phyloP scores from a whole-genome alignment of 2,113 vertebrate genomes.

The Nanorana parkeri region DNA sequence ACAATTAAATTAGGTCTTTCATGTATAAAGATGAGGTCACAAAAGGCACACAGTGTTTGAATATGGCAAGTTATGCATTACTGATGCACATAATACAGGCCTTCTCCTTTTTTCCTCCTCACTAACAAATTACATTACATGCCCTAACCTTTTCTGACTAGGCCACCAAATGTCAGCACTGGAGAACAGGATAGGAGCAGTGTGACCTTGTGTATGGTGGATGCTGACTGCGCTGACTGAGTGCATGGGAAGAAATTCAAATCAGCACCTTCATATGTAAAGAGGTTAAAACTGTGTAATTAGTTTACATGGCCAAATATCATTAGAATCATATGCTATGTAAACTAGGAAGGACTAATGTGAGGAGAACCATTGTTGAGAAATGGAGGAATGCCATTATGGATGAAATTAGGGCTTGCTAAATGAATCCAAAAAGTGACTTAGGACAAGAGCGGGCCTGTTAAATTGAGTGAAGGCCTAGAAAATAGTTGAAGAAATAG shows the following conservation, averaged over 20 bases:
- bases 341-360: too few relatives aligned
- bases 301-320: constrained; percentile 18
- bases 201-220: constrained; percentile 35
- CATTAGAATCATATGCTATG: constrained; percentile 1
- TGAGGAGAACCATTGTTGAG: too few relatives aligned
- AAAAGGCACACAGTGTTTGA: constrained; percentile 22
- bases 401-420: too few relatives aligned
- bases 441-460: too few relatives aligned
- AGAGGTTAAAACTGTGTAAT: constrained; percentile 12
- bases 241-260: constrained; percentile 18
- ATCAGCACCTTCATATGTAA: constrained; percentile 21
- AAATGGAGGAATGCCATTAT: too few relatives aligned
- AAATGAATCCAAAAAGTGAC: too few relatives aligned
- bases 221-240: neutral
- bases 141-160: constrained; percentile 31
- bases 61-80: constrained; percentile 27
- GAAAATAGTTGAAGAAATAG: too few relatives aligned
- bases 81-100: constrained; percentile 23
- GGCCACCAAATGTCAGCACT: constrained; percentile 22
- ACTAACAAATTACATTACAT: constrained; percentile 50
- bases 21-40: constrained; percentile 55
- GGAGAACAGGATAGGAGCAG: neutral
- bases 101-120: constrained; percentile 10
- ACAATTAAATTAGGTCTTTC: constrained; percentile 50
- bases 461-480: too few relatives aligned